These are phyloP conservation scores for Psephotus haematonotus DNA, from an alignment of 2,113 vertebrate species.

Conservation along the genomic window DNA sequence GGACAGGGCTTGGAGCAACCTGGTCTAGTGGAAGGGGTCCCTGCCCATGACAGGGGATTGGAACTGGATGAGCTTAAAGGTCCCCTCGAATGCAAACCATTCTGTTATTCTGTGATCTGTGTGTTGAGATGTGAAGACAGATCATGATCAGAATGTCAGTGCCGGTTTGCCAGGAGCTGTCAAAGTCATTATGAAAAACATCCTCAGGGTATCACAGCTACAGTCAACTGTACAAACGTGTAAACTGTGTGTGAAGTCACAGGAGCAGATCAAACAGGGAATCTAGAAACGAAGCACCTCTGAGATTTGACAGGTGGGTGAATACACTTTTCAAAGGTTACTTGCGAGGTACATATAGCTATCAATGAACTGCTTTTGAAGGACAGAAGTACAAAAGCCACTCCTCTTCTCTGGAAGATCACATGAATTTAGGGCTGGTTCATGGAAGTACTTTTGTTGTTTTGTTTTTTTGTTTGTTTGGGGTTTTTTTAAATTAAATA, in stretches of 20 bases:
- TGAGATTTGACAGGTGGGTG: not conserved
- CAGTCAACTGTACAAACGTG: not conserved
- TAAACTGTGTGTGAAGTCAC: not conserved
- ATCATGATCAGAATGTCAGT: not conserved
- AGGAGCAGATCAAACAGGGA: not conserved
- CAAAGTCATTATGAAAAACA: not conserved
- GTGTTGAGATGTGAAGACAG: not conserved
- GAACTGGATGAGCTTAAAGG: not conserved
- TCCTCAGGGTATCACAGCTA: not conserved
- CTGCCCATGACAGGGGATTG: not conserved
- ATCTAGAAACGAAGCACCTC: not conserved
- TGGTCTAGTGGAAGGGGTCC: not conserved
- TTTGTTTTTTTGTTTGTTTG: not conserved
- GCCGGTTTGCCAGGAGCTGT: not conserved
- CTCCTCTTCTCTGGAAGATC: not conserved
- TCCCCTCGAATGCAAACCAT: not conserved
- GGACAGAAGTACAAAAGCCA: not conserved
- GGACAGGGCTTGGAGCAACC: not conserved
- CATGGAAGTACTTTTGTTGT: not conserved
- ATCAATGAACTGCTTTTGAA: not conserved
- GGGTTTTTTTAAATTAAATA: not conserved
- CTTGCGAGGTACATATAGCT: not conserved
- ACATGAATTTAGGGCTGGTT: not conserved
- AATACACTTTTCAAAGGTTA: rapidly evolving
- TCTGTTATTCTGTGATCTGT: not conserved